Base-by-base conservation (phyloP, 2,113 vertebrate species). In the Zonotrichia leucophrys region DNA sequence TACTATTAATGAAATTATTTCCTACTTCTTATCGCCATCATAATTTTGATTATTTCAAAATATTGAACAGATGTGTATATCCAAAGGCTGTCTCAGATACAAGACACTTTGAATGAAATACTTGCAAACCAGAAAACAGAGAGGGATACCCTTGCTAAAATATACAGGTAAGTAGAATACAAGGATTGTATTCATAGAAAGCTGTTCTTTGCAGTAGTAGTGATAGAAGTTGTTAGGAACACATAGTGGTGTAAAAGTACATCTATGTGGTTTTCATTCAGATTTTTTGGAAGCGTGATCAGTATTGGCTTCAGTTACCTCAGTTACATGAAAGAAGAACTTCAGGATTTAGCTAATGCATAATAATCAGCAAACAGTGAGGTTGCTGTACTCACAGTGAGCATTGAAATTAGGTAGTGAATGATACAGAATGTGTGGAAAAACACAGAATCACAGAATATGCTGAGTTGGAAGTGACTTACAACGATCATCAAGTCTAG, bases 141-240 rank as follows among this genome's bases (percentile, higher is more conserved):
- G 96, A 97, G 96, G 23, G 96, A 98, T 95, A 72, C 75, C 12
- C 95, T 98, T 93, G 97, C 96, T 95, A 98, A 98, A 97, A 98
- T 97, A 90, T 98, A 98, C 94, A 97, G 98, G 98, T 98, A 86
- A 92, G 97, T 88, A 68, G 37, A 86, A 83, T 37, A 73, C 15
- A 86, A 89, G 35, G 13, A 24, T 44, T 60, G 4, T 78, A 31
- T 93, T 35, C 15, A 44, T 55, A 73, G 49, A 30, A 74, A 37
- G 10, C 55, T 73, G 0, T 83, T 91, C 20, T 73, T 47, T 62
- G 27, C 22, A 81, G 15, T 17, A 42, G 0, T 49, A 66, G 39
- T 66, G 30, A 23, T 30, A 35, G 22, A 55, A 42, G 5, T 83
- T 79, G 11, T 76, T 89, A 64, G 53, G 35, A 92, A 23, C 20